Evolutionary conservation across 2,888 invertebrate genomes (phyloP), one percentile per base, ranked within the genome.

Genomic region (Thyatira batis): DNA sequence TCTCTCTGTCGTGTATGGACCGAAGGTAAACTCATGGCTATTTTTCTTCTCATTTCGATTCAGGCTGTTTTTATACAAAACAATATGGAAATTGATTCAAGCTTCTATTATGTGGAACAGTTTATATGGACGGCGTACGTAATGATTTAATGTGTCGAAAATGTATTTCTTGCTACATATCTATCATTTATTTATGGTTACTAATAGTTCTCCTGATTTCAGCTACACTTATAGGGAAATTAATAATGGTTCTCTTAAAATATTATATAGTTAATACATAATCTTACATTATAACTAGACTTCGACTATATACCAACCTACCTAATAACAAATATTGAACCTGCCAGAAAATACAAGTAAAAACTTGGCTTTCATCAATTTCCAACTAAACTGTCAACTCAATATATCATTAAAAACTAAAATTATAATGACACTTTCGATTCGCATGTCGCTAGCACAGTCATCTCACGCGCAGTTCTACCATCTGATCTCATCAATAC

Each of bases 401-500:
- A 61, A 54, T 20, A 23, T 45, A 53, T 52, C 48, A 53, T 57
- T 51, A 58, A 68, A 63, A 60, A 55, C 45, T 51, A 60, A 70
- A 65, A 57, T 55, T 59, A 23, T 63, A 58, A 70, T 61, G 72
- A 83, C 86, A 87, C 39, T 87, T 75, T 78, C 78, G 75, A 78
- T 71, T 73, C 79, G 91, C 90, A 91, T 91, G 89, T 69, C 77
- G 87, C 87, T 84, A 78, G 86, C 89, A 89, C 87, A 63, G 63
- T 81, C 82, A 82, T 77, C 60, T 58, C 67, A 65, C 76, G 72
- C 78, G 82, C 84, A 79, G 77, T 78, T 71, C 58, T 71, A 69
- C 79, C 85, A 85, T 84, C 68, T 84, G 82, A 84, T 89, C 85
- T 90, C 91, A 91, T 90, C 89, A 82, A 75, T 73, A 80, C 78